Conservation (phyloP, 2,888 invertebrate genomes). For the Macrophya annulata region DNA sequence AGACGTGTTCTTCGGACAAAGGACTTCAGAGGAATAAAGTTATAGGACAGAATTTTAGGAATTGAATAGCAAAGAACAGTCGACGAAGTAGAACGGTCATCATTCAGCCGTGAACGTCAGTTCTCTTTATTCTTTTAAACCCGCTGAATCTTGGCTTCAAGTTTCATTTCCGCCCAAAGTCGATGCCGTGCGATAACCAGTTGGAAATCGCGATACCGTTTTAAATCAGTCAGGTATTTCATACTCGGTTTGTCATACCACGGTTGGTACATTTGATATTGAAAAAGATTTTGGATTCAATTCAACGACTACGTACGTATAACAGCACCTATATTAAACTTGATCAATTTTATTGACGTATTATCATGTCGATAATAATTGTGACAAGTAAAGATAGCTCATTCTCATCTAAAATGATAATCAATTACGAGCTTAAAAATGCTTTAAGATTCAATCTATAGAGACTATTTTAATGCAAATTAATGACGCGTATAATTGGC, state of each 20-base stretch:
- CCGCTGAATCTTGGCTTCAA: conserved; percentile 1
- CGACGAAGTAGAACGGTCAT: conserved; percentile 20
- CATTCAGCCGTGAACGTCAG: conserved; percentile 22
- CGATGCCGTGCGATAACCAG: background rate
- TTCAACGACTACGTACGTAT: background rate
- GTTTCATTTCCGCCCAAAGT: conserved; percentile 8
- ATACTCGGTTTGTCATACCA: background rate
- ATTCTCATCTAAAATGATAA: background rate
- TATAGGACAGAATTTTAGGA: background rate
- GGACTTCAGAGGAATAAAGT: background rate
- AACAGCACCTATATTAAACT: background rate
- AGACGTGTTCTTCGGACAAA: background rate
- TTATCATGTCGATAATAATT: background rate
- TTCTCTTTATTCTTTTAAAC: background rate
- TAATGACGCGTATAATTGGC: conserved; percentile 8
- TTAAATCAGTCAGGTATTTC: background rate
- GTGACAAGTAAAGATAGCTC: background rate
- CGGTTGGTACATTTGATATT: background rate
- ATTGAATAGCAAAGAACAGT: conserved; percentile 16
- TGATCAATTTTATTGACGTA: conserved; percentile 11
- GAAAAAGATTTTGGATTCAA: background rate
- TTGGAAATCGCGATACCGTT: background rate
- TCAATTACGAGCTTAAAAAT: conserved; percentile 18
- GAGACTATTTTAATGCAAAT: conserved; percentile 14
- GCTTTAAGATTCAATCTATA: background rate